phyloP scores from a whole-genome alignment of 2,888 invertebrate species.

The Theristus sp. region DNA sequence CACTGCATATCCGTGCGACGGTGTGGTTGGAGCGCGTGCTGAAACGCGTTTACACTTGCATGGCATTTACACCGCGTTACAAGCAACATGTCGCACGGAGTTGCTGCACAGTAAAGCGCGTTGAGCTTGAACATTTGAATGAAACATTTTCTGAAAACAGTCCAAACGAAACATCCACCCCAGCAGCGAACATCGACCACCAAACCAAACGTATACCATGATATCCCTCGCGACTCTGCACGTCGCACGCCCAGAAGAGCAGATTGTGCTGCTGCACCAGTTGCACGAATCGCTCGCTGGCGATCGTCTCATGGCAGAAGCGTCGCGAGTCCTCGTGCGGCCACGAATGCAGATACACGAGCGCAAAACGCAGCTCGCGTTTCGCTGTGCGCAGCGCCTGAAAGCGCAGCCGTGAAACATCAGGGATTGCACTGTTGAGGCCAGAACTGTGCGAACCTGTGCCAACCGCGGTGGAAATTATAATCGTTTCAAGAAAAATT shows the following conservation, averaged over 20 bases:
- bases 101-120: neutral
- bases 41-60: no score
- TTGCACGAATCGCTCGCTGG: neutral
- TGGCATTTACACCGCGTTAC: no score
- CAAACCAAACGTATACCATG: neutral
- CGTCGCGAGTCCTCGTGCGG: neutral
- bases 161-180: no score
- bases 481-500: no score
- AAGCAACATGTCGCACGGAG: no score
- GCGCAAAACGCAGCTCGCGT: neutral
- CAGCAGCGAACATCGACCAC: no score
- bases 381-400: neutral
- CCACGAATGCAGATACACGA: neutral
- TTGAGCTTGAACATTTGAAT: neutral
- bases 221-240: neutral
- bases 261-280: neutral
- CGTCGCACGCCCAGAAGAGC: neutral
- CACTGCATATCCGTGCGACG: no score
- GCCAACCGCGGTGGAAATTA: no score
- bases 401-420: no score
- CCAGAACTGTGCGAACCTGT: no score
- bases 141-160: neutral
- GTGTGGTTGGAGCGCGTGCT: no score
- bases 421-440: no score
- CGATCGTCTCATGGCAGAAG: neutral